Percentiles rank a stretch among this genome's conserved stretches.
phyloP scores from a whole-genome alignment of 1,140 invertebrate species.

The Bursaphelenchus mucronatus region DNA sequence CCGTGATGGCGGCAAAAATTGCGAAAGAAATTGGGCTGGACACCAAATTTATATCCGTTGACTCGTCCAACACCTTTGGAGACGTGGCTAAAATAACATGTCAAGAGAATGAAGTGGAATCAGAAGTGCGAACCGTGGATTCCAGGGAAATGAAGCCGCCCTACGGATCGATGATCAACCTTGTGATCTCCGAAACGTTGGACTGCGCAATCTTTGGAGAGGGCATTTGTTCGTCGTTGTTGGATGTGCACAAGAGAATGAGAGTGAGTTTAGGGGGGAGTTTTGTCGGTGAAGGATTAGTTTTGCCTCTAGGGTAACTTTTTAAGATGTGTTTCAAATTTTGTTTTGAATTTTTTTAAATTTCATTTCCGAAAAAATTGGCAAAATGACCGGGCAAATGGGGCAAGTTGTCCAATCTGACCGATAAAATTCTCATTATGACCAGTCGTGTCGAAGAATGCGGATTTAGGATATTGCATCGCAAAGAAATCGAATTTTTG shows the following conservation, averaged over 20 bases:
- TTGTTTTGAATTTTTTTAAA: too few relatives aligned
- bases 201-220: constrained; percentile 16
- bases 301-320: too few relatives aligned
- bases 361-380: too few relatives aligned
- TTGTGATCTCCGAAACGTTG: constrained; percentile 3
- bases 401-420: too few relatives aligned
- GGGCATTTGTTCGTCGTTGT: not conserved
- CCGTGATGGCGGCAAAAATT: not conserved
- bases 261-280: too few relatives aligned
- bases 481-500: too few relatives aligned
- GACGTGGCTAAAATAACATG: not conserved
- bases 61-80: not conserved
- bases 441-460: too few relatives aligned
- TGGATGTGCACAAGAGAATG: constrained; percentile 4
- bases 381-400: too few relatives aligned
- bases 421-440: too few relatives aligned
- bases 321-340: too few relatives aligned
- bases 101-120: not conserved
- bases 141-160: not conserved
- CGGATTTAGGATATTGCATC: too few relatives aligned
- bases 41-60: not conserved
- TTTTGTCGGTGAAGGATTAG: too few relatives aligned
- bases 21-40: not conserved
- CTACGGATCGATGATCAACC: not conserved
- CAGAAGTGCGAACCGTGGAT: not conserved